Evolutionary conservation across 1,140 invertebrate genomes (phyloP).

Genomic region (Micrasema minimum): DNA sequence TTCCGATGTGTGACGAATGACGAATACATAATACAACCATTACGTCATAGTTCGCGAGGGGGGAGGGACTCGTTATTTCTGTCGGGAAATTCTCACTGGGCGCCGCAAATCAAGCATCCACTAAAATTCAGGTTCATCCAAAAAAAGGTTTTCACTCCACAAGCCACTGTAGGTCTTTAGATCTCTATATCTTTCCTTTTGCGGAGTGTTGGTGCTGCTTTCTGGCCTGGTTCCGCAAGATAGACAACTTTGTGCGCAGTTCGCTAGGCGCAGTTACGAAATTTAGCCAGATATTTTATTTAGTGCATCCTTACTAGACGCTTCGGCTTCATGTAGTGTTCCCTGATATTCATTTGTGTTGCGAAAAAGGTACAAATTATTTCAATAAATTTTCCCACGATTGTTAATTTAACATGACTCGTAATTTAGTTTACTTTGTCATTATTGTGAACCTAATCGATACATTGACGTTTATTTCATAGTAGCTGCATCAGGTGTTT

Average conservation of each 20-base stretch:
- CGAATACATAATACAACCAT: conserved; percentile 10
- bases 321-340: conserved; percentile 16
- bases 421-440: no score
- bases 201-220: not conserved
- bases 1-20: conserved; percentile 6
- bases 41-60: conserved; percentile 3
- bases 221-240: not conserved
- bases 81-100: conserved; percentile 1
- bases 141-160: no score
- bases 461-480: not conserved
- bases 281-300: conserved; percentile 15
- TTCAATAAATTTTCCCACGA: not conserved
- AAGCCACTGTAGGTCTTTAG: no score
- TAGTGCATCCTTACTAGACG: conserved; percentile 25
- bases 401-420: no score
- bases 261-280: conserved; percentile 12
- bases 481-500: no score
- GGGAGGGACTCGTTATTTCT: conserved; percentile 10
- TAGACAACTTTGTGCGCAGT: not conserved
- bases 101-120: not conserved
- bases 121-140: no score
- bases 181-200: not conserved
- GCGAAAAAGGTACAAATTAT: conserved; percentile 15
- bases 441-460: not conserved
- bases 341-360: conserved; percentile 13